A percentile compares a stretch with the other conserved stretches of the same genome.
Conservation (phyloP, 2,797 vertebrate species). For the Eulemur albifrons region DNA sequence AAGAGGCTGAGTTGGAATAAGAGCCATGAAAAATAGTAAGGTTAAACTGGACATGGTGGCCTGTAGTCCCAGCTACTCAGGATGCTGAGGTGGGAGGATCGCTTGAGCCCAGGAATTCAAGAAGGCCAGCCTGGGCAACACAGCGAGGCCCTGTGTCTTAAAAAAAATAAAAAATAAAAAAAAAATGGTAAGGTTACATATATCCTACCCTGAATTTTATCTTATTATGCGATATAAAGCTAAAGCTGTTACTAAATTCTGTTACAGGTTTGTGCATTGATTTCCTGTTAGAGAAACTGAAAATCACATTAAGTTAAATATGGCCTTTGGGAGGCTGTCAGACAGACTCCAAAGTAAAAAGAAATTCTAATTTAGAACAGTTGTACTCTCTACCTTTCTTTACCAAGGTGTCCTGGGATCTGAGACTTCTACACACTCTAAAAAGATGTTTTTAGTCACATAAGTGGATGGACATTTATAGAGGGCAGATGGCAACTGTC, state of each 20-base stretch:
- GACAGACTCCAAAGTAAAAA: conserved; percentile 9
- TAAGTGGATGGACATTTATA: not conserved
- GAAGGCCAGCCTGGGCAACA: not conserved
- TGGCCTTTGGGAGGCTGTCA: not conserved
- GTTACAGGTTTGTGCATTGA: not conserved
- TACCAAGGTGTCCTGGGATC: not conserved
- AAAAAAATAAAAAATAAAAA: not conserved
- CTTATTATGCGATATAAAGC: not conserved
- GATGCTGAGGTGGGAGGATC: not conserved
- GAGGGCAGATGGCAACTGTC: not conserved
- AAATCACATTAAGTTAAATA: not conserved
- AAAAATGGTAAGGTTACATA: not conserved
- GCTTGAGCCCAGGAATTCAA: not conserved
- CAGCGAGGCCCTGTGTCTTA: not conserved
- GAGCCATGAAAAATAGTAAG: not conserved
- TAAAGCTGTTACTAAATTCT: not conserved
- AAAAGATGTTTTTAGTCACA: not conserved
- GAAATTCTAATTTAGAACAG: not conserved
- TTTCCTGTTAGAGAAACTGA: not conserved
- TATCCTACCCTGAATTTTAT: not conserved
- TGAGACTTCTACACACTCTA: not conserved
- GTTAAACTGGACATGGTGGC: not conserved
- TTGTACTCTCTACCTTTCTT: not conserved
- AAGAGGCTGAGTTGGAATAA: not conserved
- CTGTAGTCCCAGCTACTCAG: not conserved